Evolutionary conservation across 2,888 invertebrate genomes (phyloP), one percentile per base, ranked within the genome.

Genomic region (Synergus gifuensis): DNA sequence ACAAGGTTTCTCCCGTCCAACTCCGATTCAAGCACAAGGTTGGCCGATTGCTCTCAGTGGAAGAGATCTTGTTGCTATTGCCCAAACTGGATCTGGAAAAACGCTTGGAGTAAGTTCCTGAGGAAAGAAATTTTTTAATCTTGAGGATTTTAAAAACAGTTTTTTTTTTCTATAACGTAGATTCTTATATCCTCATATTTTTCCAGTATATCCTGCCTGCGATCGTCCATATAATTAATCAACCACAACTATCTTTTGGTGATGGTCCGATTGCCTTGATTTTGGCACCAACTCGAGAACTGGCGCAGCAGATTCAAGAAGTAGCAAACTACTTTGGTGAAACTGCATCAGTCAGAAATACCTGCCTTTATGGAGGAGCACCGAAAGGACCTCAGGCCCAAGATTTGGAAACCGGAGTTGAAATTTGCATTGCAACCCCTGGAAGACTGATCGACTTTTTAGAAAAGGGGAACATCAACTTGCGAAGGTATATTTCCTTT

Each of bases 361-460:
- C 98, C 0, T 99, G 99, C 91, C 95, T 99, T 62, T 99, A 99
- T 92, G 99, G 99, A 66, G 99, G 99, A n/a, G 98, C 99, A 1
- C 98, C 98, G 0, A 99, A 98, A 92, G 98, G 97, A 49, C 97
- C 97, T 11, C 99, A 99, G 91, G 96, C 97, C 0, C 94, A 96
- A 79, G 96, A 96, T 89, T 92, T 98, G 79, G 96, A 97, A 92
- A 94, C 96, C 83, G 98, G 98, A 18, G 97, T 98, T 76, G 98
- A 99, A 93, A 98, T 99, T 89, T 95, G 98, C 83, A 98, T 99
- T 85, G 99, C 99, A 0, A 99, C 99, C 18, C 99, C 99, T 4
- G 99, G 99, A 66, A 94, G 99, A 85, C 94, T 99, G 77, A 98
- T 98, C 88, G 99, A 99, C 93, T 98, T 98, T 90, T 93, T 99